Percentiles rank a stretch among this genome's conserved stretches.
phyloP scores from a whole-genome alignment of 2,113 vertebrate genomes.

The Micronycteris hirsuta region DNA sequence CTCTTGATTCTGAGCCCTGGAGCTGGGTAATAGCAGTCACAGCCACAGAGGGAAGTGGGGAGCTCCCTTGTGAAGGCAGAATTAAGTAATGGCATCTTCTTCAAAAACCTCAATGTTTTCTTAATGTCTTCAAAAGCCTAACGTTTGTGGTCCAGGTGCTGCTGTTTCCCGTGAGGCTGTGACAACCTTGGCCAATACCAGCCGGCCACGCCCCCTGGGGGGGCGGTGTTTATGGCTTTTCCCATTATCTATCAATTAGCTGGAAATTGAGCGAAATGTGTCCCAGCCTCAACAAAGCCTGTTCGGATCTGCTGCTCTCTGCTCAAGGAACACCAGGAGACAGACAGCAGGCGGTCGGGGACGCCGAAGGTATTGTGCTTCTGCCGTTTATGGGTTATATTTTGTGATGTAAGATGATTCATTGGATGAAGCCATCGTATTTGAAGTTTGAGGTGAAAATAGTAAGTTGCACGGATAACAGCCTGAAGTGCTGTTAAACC shows the following conservation, averaged over 20 bases:
- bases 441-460: neutral
- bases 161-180: neutral
- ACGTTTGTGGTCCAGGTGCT: neutral
- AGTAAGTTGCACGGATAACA: neutral
- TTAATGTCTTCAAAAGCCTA: neutral
- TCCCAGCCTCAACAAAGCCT: neutral
- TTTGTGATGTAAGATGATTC: neutral
- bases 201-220: neutral
- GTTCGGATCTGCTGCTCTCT: neutral
- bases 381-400: neutral
- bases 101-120: neutral
- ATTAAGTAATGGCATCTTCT: neutral
- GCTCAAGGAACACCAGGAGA: neutral
- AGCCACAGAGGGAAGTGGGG: neutral
- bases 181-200: neutral
- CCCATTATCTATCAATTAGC: neutral
- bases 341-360: neutral
- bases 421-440: neutral
- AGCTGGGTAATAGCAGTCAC: neutral
- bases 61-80: neutral
- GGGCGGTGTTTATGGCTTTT: neutral
- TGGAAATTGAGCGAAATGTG: neutral
- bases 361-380: conserved; percentile 2
- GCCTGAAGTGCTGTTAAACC: neutral
- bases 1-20: neutral